Percentiles rank a stretch among this genome's conserved stretches.
phyloP scores from a whole-genome alignment of 2,888 invertebrate genomes.

The Oligia latruncula region DNA sequence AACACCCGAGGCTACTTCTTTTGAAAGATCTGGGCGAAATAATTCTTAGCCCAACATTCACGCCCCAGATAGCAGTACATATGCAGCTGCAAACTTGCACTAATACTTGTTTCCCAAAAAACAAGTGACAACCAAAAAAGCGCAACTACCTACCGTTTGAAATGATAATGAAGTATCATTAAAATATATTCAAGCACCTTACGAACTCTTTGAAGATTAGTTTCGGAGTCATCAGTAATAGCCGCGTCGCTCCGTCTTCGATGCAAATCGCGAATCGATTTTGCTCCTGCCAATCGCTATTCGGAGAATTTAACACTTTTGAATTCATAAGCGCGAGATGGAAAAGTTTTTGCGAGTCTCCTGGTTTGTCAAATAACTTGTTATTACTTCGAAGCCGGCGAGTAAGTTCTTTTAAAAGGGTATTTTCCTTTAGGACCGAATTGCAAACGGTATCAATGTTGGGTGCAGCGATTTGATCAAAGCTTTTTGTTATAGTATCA shows the following conservation, averaged over 20 bases:
- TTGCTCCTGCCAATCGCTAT: constrained; percentile 70
- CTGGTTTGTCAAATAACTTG: constrained; percentile 68
- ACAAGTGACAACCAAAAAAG: constrained; percentile 12
- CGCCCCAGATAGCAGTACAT: not conserved
- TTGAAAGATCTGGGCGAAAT: too few species aligned
- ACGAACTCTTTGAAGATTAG: constrained; percentile 81
- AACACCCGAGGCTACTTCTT: not conserved
- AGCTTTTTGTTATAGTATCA: constrained; percentile 35
- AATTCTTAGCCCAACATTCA: not conserved
- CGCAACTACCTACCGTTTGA: constrained; percentile 37
- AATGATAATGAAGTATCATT: constrained; percentile 63
- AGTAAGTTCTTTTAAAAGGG: constrained; percentile 59
- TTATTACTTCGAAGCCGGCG: constrained; percentile 63
- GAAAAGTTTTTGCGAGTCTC: constrained; percentile 64
- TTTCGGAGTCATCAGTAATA: constrained; percentile 80
- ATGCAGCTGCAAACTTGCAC: not conserved
- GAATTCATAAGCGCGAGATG: constrained; percentile 71
- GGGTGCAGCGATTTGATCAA: constrained; percentile 25
- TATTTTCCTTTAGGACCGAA: constrained; percentile 40
- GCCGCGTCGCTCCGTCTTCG: constrained; percentile 79
- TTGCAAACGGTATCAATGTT: constrained; percentile 33
- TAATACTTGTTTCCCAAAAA: not conserved
- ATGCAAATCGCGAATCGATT: constrained; percentile 83
- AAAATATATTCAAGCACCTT: constrained; percentile 66
- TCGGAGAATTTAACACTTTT: constrained; percentile 70